Percentiles rank a stretch among this genome's conserved stretches.
Conservation (phyloP, 2,888 invertebrate species). For the Brassicogethes aeneus region DNA sequence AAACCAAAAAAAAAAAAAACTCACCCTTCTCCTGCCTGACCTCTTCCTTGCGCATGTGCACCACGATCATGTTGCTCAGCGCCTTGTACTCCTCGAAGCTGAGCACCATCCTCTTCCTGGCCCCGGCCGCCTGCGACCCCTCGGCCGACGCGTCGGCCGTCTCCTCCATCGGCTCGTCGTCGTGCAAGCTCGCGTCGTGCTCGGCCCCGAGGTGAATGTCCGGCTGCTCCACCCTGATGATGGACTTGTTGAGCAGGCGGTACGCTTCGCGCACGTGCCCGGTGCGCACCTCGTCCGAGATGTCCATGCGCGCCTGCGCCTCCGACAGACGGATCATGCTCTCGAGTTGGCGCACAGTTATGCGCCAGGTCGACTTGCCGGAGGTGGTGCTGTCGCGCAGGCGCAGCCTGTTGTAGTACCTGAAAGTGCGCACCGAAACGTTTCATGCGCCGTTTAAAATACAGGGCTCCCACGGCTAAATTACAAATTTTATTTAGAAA, state of each 20-base stretch:
- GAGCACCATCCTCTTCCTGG: conserved; percentile 68
- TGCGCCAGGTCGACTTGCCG: conserved; percentile 77
- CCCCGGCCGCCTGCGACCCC: conserved; percentile 17
- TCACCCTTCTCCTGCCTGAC: conserved; percentile 54
- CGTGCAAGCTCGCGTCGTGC: conserved; percentile 38
- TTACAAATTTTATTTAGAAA: no score
- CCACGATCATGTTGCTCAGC: conserved; percentile 82
- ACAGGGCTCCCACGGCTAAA: no score
- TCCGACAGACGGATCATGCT: conserved; percentile 94
- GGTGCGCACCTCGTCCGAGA: conserved; percentile 77
- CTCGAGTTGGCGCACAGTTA: conserved; percentile 93
- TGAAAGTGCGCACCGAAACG: no score
- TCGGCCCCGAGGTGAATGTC: conserved; percentile 90
- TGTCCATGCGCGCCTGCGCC: conserved; percentile 93
- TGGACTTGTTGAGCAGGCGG: conserved; percentile 82
- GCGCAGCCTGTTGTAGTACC: conserved; percentile 76
- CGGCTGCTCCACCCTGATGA: conserved; percentile 95
- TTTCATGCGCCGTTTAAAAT: no score
- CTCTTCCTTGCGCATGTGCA: conserved; percentile 84
- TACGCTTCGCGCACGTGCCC: conserved; percentile 85
- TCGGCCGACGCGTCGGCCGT: conserved; percentile 33
- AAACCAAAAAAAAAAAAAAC: no score
- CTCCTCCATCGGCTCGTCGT: conserved; percentile 39
- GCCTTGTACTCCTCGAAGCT: conserved; percentile 92
- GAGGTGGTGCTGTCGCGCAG: conserved; percentile 65